Evolutionary conservation across 2,113 vertebrate genomes (phyloP).

Genomic region (Rhynchopsitta pachyrhyncha): DNA sequence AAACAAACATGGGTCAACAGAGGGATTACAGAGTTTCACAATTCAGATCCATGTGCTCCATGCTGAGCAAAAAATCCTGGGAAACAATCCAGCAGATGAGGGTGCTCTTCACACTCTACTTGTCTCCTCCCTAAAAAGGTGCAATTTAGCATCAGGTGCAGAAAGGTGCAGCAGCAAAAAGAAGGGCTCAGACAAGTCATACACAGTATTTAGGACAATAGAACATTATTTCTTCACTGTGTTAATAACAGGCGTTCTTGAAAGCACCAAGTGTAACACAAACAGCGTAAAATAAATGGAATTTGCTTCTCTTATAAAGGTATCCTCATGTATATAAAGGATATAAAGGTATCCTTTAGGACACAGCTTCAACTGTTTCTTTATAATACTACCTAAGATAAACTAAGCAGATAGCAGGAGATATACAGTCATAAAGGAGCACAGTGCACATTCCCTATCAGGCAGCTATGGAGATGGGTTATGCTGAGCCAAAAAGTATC

Average conservation of each 20-base stretch:
- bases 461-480: neutral
- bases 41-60: neutral
- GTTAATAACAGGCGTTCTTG: neutral
- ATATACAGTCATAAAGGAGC: neutral
- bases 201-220: neutral
- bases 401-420: neutral
- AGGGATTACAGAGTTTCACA: neutral
- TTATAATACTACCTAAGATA: neutral
- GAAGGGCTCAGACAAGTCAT: neutral
- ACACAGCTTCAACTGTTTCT: neutral
- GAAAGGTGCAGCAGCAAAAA: neutral
- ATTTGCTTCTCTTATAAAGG: neutral
- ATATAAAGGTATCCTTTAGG: neutral
- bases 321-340: neutral
- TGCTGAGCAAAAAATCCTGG: neutral
- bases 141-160: neutral
- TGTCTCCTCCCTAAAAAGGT: neutral
- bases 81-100: neutral
- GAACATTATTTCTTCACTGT: neutral
- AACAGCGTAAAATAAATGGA: neutral
- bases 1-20: neutral
- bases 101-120: neutral
- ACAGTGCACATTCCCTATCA: neutral
- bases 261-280: neutral
- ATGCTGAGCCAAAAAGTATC: neutral